Evolutionary conservation across 2,888 invertebrate genomes (phyloP), one percentile per base, ranked within the genome.

Genomic region (Ophion costatus): DNA sequence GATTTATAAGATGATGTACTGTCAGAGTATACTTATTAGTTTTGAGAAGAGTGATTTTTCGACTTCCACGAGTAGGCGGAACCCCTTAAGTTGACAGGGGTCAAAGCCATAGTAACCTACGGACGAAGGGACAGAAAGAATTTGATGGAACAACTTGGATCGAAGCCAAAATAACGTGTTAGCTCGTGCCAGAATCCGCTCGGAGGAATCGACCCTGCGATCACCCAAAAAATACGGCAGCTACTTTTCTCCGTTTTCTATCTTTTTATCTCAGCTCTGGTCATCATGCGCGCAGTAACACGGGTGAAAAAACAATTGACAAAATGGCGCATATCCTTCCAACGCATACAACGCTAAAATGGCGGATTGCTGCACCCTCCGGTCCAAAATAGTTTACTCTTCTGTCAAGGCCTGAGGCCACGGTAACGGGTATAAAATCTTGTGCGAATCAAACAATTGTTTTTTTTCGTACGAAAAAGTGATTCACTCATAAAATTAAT

Each of bases 121-220:
- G 45, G 22, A 29, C n/a, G 63, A 56, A 57, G 11, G 67, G 45
- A 45, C 38, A 56, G 11, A 11, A 66, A n/a, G 38, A 38, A 33
- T 33, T 63, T 38, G 61, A 67, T 84, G 78, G 82, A 77, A 83
- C 82, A 82, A 88, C 88, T 91, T 91, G 92, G 92, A 90, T 71
- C 75, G 63, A 56, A 80, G 91, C 92, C 92, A 92, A 86, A 85
- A 87, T 86, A 87, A 86, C 86, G 86, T 88, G 86, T 71, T 83
- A 20, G 79, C 85, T 85, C 80, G 88, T 88, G 89, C 90, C 90
- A 91, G 89, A 89, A 87, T 84, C 83, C 86, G 71, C 78, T 84
- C 56, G 83, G 67, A 79, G 74, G 73, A 86, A 87, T 87, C 76
- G 84, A 87, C 69, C 45, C 64, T 85, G 56, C 85, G 81, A 87